These are phyloP conservation scores for Macrocentrus cingulum DNA, from an alignment of 1,140 invertebrate genomes.

Conservation along the genomic window DNA sequence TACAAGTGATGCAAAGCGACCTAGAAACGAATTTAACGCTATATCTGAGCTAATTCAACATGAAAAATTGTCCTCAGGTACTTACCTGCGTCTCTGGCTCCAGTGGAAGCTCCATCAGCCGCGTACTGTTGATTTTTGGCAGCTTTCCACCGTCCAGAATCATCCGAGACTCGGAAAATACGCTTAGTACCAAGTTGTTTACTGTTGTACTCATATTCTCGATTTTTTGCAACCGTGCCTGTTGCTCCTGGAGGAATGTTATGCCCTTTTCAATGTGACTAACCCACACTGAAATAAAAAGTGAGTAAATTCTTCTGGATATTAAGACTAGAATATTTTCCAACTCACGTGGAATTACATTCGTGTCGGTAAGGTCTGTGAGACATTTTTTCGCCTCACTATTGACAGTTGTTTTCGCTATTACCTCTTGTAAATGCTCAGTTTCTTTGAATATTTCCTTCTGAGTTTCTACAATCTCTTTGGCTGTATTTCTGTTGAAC, in stretches of 20 bases:
- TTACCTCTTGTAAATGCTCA: constrained; percentile 28
- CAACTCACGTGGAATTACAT: constrained; percentile 38
- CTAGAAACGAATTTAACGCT: constrained; percentile 29
- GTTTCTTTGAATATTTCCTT: constrained; percentile 35
- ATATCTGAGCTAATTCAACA: no score
- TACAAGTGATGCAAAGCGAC: constrained; percentile 35
- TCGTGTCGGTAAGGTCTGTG: constrained; percentile 33
- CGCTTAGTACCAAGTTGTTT: constrained; percentile 32
- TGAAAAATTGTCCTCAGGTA: not conserved
- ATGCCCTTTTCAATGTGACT: constrained; percentile 26
- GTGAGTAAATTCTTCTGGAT: no score
- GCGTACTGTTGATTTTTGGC: constrained; percentile 30
- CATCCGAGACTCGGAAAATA: constrained; percentile 30
- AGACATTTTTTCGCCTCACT: constrained; percentile 36
- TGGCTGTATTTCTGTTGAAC: constrained; percentile 20
- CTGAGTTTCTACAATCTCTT: constrained; percentile 31
- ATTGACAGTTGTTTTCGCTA: constrained; percentile 32
- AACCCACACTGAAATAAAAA: constrained; percentile 34
- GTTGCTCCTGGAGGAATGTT: constrained; percentile 27
- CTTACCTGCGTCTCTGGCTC: constrained; percentile 5
- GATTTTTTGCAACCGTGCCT: constrained; percentile 28
- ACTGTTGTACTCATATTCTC: constrained; percentile 28
- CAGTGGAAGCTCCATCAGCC: constrained; percentile 31
- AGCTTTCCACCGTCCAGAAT: constrained; percentile 35
- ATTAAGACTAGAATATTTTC: no score